Conservation (phyloP, 2,797 vertebrate species). For the Molossus molossus region DNA sequence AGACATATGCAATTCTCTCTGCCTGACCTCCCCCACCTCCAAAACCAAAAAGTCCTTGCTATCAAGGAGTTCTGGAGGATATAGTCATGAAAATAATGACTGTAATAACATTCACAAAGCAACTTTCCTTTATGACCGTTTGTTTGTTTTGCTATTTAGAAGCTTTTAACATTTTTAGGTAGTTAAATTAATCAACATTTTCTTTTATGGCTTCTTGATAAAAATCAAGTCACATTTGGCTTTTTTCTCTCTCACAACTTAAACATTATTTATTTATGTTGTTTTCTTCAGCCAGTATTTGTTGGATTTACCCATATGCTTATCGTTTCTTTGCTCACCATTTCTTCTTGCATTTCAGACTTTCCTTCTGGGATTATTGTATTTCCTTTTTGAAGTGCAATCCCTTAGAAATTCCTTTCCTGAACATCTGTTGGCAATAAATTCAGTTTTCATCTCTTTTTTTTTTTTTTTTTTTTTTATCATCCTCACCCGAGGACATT, state of each 20-base stretch:
- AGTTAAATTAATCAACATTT: not conserved
- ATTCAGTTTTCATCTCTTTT: conserved; percentile 67
- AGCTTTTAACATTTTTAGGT: not conserved
- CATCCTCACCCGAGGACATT: too few relatives aligned
- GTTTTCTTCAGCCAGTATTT: conserved; percentile 27
- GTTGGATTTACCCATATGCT: conserved; percentile 14
- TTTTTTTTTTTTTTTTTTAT: too few relatives aligned
- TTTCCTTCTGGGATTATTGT: conserved; percentile 58
- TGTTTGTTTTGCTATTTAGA: conserved; percentile 2
- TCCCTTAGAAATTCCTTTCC: conserved; percentile 62
- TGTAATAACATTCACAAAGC: not conserved
- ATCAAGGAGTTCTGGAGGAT: not conserved
- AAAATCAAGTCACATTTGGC: not conserved
- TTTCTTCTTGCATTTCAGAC: conserved; percentile 49
- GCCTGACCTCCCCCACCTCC: not conserved
- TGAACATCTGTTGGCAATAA: conserved; percentile 67
- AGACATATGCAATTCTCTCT: not conserved
- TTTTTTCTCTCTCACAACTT: not conserved
- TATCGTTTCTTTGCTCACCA: conserved; percentile 41
- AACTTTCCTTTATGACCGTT: not conserved
- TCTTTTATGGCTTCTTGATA: conserved; percentile 1
- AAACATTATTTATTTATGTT: not conserved
- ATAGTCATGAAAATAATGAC: not conserved
- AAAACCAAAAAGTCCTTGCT: not conserved
- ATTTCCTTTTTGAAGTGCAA: conserved; percentile 65